A percentile compares a stretch with the other conserved stretches of the same genome.
phyloP scores from a whole-genome alignment of 2,888 invertebrate genomes.

The Melanchra persicariae region DNA sequence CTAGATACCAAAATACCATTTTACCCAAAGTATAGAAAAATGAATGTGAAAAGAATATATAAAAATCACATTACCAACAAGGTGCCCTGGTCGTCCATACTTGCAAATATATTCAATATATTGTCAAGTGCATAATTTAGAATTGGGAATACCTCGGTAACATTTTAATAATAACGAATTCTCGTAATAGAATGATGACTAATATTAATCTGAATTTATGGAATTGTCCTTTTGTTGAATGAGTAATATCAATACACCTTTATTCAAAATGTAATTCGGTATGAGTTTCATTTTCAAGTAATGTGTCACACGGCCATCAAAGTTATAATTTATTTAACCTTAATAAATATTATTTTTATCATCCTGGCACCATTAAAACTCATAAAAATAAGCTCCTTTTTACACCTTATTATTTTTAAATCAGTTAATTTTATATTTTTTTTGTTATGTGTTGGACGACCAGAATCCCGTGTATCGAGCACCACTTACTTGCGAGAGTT shows the following conservation, averaged over 20 bases:
- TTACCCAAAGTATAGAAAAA: slow-evolving; percentile 70
- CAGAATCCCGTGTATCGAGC: slow-evolving; percentile 74
- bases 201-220: slow-evolving; percentile 41
- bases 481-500: slow-evolving; percentile 93
- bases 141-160: slow-evolving; percentile 9
- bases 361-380: no score
- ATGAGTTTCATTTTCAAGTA: neutral
- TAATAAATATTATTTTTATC: neutral
- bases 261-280: slow-evolving; percentile 22
- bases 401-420: no score
- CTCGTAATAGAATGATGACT: slow-evolving; percentile 18
- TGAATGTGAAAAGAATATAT: slow-evolving; percentile 73
- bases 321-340: neutral
- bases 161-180: slow-evolving; percentile 19
- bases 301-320: slow-evolving; percentile 6
- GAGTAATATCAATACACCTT: slow-evolving; percentile 23
- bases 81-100: slow-evolving; percentile 74
- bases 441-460: slow-evolving; percentile 61
- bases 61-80: slow-evolving; percentile 63
- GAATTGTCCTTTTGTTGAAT: slow-evolving; percentile 14
- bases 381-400: no score
- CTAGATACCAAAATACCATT: slow-evolving; percentile 75
- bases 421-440: neutral
- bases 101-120: neutral
- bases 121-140: neutral